Evolutionary conservation across 1,140 invertebrate genomes (phyloP).

Genomic region (Tyrophagus putrescentiae): DNA sequence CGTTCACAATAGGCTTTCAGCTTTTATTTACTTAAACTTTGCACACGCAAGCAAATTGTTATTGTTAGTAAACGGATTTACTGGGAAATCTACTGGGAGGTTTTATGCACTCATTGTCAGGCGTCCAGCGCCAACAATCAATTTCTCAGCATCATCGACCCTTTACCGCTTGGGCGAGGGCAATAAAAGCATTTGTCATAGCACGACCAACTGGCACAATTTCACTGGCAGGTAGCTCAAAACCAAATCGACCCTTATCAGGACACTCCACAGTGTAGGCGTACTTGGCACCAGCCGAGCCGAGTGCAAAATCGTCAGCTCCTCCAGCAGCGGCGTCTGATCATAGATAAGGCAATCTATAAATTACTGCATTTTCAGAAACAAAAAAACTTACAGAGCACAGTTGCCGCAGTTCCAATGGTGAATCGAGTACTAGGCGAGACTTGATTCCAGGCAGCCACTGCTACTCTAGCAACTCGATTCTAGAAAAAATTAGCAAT

Average conservation of each 20-base stretch:
- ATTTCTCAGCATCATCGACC: too few relatives aligned
- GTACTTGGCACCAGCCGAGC: slow-evolving; percentile 32
- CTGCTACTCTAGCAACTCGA: not conserved
- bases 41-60: too few relatives aligned
- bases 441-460: not conserved
- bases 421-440: slow-evolving; percentile 40
- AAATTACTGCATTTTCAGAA: not conserved
- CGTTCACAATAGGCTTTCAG: too few relatives aligned
- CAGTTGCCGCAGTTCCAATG: slow-evolving; percentile 22
- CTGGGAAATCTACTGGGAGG: too few relatives aligned
- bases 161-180: not conserved
- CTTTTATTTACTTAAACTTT: too few relatives aligned
- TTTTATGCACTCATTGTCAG: too few relatives aligned
- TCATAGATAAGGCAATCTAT: not conserved
- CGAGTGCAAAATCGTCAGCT: slow-evolving; percentile 27
- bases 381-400: slow-evolving; percentile 17
- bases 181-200: slow-evolving; percentile 12
- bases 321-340: slow-evolving; percentile 24
- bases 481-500: not conserved
- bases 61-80: too few relatives aligned
- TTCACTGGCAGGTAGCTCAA: slow-evolving; percentile 39
- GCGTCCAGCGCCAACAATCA: too few relatives aligned
- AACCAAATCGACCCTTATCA: slow-evolving; percentile 36
- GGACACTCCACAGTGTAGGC: slow-evolving; percentile 37
- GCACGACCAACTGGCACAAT: slow-evolving; percentile 36